Evolutionary conservation across 2,888 invertebrate species (phyloP), one percentile per base, ranked within the genome.

Genomic region (Euspilapteryx auroguttella): DNA sequence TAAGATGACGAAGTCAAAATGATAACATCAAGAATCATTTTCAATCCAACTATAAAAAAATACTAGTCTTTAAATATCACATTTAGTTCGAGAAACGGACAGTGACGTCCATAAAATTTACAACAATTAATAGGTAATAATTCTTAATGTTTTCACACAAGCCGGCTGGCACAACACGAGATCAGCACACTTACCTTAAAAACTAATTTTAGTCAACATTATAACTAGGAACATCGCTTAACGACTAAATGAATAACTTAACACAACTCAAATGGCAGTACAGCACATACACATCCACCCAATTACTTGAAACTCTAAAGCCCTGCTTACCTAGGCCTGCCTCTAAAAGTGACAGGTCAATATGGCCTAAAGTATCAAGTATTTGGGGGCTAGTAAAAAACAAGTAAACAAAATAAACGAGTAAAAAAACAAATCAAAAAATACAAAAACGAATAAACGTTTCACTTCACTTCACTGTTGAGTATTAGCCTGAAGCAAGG

Each of bases 1-100:
- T 57, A 64, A 61, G 56, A 71, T 71, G 71, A 69, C 69, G 49
- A 75, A 75, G 68, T 50, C 66, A 58, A 66, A 63, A 61, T 66
- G 68, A 71, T 63, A 69, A 73, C 73, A 73, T 73, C 75, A 75
- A 73, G 73, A 75, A 75, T 69, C 69, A 75, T 75, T 68, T 57
- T 53, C 38, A 34, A 33, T 44, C 44, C 49, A 46, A 55, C 55
- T 56, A 54, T 55, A 56, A 61, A 61, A 62, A 58, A 55, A 55
- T 59, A 61, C 58, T 62, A 69, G 68, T 69, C 69, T 71, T 69
- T 62, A 58, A 54, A 69, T 75, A 73, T 75, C 75, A 73, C 75
- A 75, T 69, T 69, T 71, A 62, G 65, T 71, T 69, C 58, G 42
- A 63, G 52, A 62, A 42, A 41, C 50, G 56, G 71, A 71, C 73